Conservation (phyloP, 1,140 invertebrate genomes). For the Phthorimaea operculella region DNA sequence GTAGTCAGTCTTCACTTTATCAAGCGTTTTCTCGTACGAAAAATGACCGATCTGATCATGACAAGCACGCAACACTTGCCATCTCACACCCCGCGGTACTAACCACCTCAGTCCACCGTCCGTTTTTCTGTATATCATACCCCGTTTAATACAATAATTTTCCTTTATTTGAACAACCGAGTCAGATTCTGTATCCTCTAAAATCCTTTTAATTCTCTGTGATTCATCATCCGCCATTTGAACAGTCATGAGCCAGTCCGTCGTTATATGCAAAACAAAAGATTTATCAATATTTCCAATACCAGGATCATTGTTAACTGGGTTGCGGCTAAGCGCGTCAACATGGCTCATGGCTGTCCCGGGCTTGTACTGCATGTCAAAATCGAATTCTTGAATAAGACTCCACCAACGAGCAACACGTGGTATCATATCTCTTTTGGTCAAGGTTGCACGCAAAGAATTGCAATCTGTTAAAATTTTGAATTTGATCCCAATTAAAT, state of each 20-base stretch:
- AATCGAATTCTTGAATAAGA: background rate
- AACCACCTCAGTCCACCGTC: conserved; percentile 4
- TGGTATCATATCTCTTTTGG: background rate
- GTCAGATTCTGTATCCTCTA: background rate
- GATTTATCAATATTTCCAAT: background rate
- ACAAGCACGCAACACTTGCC: conserved; percentile 10
- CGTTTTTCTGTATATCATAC: background rate
- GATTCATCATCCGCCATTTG: background rate
- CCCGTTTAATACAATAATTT: background rate
- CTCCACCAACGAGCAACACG: conserved; percentile 2
- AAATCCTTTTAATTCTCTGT: background rate
- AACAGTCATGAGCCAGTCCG: background rate
- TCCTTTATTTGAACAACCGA: background rate
- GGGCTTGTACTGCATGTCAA: background rate
- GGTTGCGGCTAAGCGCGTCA: background rate
- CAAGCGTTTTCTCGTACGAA: conserved; percentile 21
- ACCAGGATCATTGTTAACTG: background rate
- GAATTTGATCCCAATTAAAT: background rate
- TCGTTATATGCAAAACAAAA: no score
- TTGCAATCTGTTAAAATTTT: background rate
- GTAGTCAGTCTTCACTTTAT: conserved; percentile 23
- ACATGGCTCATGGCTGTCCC: background rate
- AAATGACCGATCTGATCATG: conserved; percentile 29
- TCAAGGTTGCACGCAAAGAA: background rate
- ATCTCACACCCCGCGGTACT: conserved; percentile 10